Percentiles rank a stretch among this genome's conserved stretches.
These are phyloP conservation scores for Phrynocephalus vlangalii DNA, from an alignment of 2,797 vertebrate genomes.

Conservation along the genomic window DNA sequence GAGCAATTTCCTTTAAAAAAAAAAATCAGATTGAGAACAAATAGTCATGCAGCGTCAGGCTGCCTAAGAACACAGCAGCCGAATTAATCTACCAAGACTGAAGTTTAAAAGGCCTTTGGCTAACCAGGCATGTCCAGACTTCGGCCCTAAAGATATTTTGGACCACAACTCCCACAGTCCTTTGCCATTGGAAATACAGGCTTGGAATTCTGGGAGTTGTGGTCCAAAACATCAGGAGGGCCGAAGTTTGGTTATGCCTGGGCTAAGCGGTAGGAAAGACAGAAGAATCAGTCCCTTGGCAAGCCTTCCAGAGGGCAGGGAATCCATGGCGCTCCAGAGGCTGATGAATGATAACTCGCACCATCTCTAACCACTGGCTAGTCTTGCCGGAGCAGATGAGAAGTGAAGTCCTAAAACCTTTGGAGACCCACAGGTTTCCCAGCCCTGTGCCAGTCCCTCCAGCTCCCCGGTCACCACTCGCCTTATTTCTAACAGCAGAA, in stretches of 20 bases:
- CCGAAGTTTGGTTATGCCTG: no score
- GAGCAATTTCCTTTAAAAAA: neutral
- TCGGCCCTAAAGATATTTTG: no score
- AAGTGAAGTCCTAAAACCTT: neutral
- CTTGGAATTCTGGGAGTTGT: no score
- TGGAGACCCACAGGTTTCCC: neutral
- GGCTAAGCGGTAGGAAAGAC: neutral
- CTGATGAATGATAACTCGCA: no score
- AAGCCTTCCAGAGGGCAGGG: neutral
- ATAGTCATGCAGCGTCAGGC: neutral
- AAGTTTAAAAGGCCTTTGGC: neutral
- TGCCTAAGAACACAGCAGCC: neutral
- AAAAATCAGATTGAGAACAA: neutral
- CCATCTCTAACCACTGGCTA: neutral
- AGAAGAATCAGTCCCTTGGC: neutral
- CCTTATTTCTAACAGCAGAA: neutral
- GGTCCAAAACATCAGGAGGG: no score
- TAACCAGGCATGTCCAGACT: neutral
- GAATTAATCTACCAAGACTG: neutral
- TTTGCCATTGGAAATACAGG: no score
- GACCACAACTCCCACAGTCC: no score
- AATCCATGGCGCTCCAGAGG: no score
- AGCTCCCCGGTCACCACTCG: neutral
- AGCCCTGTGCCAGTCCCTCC: neutral
- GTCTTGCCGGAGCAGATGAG: neutral